Conservation (phyloP, 2,113 vertebrate species). For the Prunella fulvescens region DNA sequence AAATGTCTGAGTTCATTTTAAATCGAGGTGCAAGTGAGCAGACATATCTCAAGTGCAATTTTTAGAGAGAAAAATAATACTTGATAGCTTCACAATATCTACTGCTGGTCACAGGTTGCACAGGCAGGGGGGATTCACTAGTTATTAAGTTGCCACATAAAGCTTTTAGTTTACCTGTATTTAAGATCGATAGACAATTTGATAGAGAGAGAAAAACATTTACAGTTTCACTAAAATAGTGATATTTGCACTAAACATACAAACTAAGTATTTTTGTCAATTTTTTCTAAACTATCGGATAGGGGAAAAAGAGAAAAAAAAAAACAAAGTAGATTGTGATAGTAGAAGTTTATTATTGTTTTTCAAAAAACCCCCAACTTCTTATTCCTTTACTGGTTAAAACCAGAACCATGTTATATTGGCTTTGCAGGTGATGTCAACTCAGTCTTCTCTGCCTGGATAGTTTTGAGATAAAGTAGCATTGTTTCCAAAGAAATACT, state of each 20-base stretch:
- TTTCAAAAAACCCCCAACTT: neutral
- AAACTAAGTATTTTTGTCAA: neutral
- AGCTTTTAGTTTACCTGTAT: neutral
- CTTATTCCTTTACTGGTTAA: neutral
- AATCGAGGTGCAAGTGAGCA: neutral
- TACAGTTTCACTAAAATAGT: neutral
- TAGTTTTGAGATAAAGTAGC: neutral
- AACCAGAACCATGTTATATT: neutral
- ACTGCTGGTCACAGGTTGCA: neutral
- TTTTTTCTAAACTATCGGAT: neutral
- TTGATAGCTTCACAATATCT: neutral
- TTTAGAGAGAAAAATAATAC: neutral
- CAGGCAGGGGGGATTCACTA: neutral
- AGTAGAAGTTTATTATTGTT: neutral
- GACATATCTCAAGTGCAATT: neutral
- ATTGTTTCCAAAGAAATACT: neutral
- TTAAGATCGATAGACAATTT: neutral
- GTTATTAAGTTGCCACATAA: neutral
- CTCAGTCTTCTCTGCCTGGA: neutral
- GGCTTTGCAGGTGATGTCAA: neutral
- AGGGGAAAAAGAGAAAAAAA: rapidly evolving
- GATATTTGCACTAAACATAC: neutral
- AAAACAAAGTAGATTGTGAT: neutral
- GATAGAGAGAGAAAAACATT: neutral
- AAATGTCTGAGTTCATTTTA: neutral